Conservation (phyloP, 2,113 vertebrate genomes). For the Thalassarche chlororhynchos region DNA sequence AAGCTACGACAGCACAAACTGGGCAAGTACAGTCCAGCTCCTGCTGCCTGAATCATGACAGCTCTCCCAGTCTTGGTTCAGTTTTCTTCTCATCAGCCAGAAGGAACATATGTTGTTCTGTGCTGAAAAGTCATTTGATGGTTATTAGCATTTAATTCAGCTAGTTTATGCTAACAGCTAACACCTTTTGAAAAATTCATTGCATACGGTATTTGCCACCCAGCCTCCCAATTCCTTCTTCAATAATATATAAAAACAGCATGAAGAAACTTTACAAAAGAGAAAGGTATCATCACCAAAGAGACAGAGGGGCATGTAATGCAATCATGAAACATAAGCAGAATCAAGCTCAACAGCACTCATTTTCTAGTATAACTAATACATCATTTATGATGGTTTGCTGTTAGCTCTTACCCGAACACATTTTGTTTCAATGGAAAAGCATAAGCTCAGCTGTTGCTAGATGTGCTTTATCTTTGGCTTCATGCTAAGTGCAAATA, state of each 20-base stretch:
- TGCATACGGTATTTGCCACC: neutral
- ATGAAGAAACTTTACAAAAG: neutral
- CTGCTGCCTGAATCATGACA: neutral
- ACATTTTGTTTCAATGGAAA: neutral
- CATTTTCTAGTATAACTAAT: neutral
- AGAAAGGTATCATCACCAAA: neutral
- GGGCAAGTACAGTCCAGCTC: neutral
- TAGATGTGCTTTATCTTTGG: neutral
- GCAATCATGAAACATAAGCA: neutral
- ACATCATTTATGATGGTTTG: slow-evolving; percentile 6
- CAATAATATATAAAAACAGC: neutral
- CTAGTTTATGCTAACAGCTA: neutral
- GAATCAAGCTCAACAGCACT: neutral
- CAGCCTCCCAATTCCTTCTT: neutral
- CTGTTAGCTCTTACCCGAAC: neutral
- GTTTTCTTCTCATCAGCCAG: neutral
- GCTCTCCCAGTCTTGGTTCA: neutral
- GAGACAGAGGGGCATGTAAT: neutral
- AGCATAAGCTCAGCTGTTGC: neutral
- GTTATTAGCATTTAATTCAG: neutral
- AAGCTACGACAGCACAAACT: neutral
- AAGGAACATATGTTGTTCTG: neutral
- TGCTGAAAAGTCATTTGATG: neutral
- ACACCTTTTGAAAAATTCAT: neutral
- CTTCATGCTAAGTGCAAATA: neutral